phyloP scores from a whole-genome alignment of 2,888 invertebrate species.

The Dorcus parallelipipedus region DNA sequence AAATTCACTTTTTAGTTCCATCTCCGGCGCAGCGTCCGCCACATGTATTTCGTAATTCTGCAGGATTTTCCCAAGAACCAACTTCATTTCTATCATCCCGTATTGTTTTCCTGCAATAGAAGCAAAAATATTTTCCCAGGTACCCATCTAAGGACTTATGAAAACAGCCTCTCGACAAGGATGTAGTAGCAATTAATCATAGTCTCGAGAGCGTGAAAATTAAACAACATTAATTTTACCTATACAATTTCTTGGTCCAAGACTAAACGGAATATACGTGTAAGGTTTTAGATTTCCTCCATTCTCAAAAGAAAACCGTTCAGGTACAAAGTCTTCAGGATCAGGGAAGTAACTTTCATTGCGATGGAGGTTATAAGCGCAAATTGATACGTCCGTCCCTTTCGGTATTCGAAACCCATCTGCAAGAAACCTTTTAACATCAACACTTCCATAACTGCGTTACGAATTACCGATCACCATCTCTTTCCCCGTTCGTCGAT shows the following conservation, averaged over 20 bases:
- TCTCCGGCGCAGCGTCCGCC: conserved; percentile 1
- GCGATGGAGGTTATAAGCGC: conserved; percentile 13
- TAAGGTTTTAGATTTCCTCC: neutral
- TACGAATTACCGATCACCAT: conserved; percentile 13
- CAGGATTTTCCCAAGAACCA: conserved; percentile 5
- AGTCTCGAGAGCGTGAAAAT: no score
- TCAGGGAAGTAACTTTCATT: conserved; percentile 16
- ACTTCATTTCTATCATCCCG: conserved; percentile 15
- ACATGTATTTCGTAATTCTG: conserved; percentile 8
- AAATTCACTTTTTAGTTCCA: conserved; percentile 8
- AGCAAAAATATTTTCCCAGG: neutral
- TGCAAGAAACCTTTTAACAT: neutral
- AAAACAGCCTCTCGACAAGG: no score
- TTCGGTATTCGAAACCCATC: conserved; percentile 8
- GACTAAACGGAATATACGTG: conserved; percentile 6
- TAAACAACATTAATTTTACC: conserved; percentile 1
- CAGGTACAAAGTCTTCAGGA: conserved; percentile 23
- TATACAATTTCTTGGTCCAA: conserved; percentile 16
- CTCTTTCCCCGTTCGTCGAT: conserved; percentile 15
- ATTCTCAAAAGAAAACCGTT: conserved; percentile 22
- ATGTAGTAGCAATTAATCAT: no score
- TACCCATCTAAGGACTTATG: no score
- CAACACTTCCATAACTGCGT: no score
- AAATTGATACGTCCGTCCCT: conserved; percentile 9
- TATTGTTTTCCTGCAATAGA: conserved; percentile 9